phyloP scores from a whole-genome alignment of 2,888 invertebrate species.

The Thyatira batis region DNA sequence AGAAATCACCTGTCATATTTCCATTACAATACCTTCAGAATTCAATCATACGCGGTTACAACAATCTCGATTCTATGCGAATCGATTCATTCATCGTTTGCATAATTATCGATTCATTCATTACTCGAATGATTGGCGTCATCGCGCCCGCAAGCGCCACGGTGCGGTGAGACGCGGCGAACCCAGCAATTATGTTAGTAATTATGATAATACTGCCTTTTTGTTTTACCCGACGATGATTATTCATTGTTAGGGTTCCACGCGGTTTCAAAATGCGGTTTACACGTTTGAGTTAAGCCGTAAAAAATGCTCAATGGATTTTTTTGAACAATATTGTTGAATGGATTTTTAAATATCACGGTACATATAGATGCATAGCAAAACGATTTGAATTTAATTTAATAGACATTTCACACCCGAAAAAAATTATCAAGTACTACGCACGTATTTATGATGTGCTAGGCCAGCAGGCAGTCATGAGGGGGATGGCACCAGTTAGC shows the following conservation, averaged over 20 bases:
- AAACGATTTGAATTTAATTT: no score
- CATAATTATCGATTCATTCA: conserved; percentile 20
- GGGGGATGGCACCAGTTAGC: no score
- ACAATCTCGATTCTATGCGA: neutral
- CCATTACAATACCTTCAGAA: neutral
- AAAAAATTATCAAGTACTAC: no score
- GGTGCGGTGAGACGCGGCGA: conserved; percentile 5
- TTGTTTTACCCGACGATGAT: conserved; percentile 16
- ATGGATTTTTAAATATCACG: no score
- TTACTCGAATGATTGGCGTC: neutral
- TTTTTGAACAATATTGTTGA: no score
- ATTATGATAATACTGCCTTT: conserved; percentile 41
- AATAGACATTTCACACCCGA: no score
- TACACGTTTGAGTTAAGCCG: no score
- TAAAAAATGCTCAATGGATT: no score
- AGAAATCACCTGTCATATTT: neutral
- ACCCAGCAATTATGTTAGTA: conserved; percentile 31
- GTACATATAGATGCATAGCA: no score
- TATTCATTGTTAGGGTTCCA: neutral
- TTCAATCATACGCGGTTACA: neutral
- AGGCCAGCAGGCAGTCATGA: no score
- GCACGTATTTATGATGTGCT: no score
- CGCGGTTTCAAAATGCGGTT: no score
- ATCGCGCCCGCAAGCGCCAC: neutral
- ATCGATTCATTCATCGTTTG: conserved; percentile 52